Base-by-base conservation (phyloP, 2,888 invertebrate genomes). In the Aplocera efformata region DNA sequence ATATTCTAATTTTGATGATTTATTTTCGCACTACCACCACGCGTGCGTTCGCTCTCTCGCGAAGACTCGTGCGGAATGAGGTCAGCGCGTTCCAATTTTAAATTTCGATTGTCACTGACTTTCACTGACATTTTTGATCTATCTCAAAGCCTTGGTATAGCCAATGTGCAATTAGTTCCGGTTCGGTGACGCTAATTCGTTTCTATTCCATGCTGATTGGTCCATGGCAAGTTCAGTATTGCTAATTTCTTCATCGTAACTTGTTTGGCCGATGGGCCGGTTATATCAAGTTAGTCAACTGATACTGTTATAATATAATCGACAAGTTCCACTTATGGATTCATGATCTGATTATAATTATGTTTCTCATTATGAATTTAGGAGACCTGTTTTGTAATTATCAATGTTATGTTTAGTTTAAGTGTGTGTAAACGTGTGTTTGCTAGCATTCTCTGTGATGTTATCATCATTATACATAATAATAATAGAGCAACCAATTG, bases 31-130 rank as follows among this genome's bases (percentile, higher is more conserved):
- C 59, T 56, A 42, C 50, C 55, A 46, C 60, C 66, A 59, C 62
- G 56, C 50, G 55, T 50, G 54, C 65, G 69, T 64, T 71, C 66
- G 73, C 67, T 69, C 76, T 69, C 72, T 72, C 62, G 69, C 71
- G 61, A 73, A 72, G 77, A 60, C 70, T 59, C 69, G 62, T 55
- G 46, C 32, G 75, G 76, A 86, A 85, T 85, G 85, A 74, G 85
- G 85, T 77, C 84, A 73, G 42, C 51, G 55, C 64, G 79, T 78
- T 81, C 82, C 83, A 82, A 78, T 85, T 85, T 82, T 81, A 79
- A 79, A 81, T 78, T 79, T 75, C 74, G 69, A 79, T 76, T 79
- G 73, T 73, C 68, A 65, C 60, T 57, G 63, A 79, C 82, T 82
- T 85, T 84, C 82, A 76, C 82, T 79, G 51, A 8, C 28, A 48